These are phyloP conservation scores for Cottoperca gobio DNA, from an alignment of 2,797 vertebrate genomes.

Conservation along the genomic window DNA sequence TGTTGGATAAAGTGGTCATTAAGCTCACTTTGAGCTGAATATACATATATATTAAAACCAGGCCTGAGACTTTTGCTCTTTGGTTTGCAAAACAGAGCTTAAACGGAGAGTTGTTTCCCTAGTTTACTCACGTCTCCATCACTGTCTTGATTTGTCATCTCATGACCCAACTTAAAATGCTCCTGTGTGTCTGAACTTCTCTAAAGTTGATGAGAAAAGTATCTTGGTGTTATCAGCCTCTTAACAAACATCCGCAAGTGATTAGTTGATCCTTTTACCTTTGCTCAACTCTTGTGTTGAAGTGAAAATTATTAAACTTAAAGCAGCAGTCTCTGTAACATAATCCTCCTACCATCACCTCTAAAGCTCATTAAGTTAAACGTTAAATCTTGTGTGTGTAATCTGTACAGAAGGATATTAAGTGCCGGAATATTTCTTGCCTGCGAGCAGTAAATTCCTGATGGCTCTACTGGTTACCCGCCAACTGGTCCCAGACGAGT, in stretches of 20 bases:
- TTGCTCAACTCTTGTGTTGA: constrained; percentile 2
- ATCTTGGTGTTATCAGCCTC: constrained; percentile 27
- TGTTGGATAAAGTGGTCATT: neutral
- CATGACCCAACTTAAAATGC: constrained; percentile 14
- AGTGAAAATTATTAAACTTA: neutral
- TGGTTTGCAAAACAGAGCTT: constrained; percentile 7
- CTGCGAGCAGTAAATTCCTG: neutral
- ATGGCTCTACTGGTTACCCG: neutral
- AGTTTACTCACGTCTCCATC: constrained; percentile 6
- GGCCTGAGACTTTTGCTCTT: constrained; percentile 20
- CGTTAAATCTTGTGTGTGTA: neutral
- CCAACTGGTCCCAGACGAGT: neutral
- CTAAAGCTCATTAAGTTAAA: neutral
- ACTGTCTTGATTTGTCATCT: constrained; percentile 41
- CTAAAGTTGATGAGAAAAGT: neutral
- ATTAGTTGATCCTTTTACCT: constrained; percentile 5
- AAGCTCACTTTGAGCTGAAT: constrained; percentile 27
- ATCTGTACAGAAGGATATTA: neutral
- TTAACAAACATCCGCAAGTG: constrained; percentile 23
- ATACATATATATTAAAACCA: constrained; percentile 22
- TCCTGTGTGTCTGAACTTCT: constrained; percentile 26
- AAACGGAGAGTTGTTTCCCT: constrained; percentile 19
- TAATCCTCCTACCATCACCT: neutral
- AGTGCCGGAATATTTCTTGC: neutral
- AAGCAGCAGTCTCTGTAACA: neutral